Evolutionary conservation across 1,140 invertebrate genomes (phyloP).

Genomic region (Drosophila leontia): DNA sequence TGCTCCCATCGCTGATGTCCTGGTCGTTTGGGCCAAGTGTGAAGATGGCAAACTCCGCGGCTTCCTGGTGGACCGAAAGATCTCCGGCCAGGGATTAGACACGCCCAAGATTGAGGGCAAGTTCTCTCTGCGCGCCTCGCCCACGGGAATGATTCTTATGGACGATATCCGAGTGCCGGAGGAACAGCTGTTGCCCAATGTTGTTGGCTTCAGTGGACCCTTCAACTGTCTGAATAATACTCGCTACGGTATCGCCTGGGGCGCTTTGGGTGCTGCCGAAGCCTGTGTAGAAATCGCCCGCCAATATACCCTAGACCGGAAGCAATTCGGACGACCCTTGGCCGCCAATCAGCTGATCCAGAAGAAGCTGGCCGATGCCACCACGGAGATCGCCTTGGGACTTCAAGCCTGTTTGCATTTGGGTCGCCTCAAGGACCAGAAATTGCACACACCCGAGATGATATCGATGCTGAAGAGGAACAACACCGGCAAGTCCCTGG

Average conservation of each 20-base stretch:
- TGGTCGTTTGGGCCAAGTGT: slow-evolving; percentile 95
- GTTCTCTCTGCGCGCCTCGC: slow-evolving; percentile 96
- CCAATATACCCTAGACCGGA: slow-evolving; percentile 96
- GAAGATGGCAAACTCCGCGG: slow-evolving; percentile 94
- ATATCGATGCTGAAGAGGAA: slow-evolving; percentile 98
- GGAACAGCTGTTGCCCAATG: slow-evolving; percentile 94
- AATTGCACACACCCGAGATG: slow-evolving; percentile 95
- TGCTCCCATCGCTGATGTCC: slow-evolving; percentile 96
- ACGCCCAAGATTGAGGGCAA: slow-evolving; percentile 99
- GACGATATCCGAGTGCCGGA: slow-evolving; percentile 97
- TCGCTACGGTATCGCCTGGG: slow-evolving; percentile 98
- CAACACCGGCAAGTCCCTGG: slow-evolving; percentile 96
- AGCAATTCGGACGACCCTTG: slow-evolving; percentile 96
- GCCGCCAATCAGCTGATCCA: slow-evolving; percentile 98
- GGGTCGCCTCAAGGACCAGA: slow-evolving; percentile 96
- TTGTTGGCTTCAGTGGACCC: slow-evolving; percentile 94
- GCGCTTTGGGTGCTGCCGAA: slow-evolving; percentile 97
- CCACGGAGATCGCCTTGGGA: slow-evolving; percentile 96
- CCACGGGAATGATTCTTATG: slow-evolving; percentile 99
- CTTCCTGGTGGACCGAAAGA: slow-evolving; percentile 96
- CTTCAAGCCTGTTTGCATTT: slow-evolving; percentile 95
- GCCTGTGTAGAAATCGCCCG: slow-evolving; percentile 95
- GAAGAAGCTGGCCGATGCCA: slow-evolving; percentile 98
- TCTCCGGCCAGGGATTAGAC: slow-evolving; percentile 91
- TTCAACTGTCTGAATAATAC: slow-evolving; percentile 99